Base-by-base conservation (phyloP, 2,113 vertebrate genomes). In the Eleginops maclovinus region DNA sequence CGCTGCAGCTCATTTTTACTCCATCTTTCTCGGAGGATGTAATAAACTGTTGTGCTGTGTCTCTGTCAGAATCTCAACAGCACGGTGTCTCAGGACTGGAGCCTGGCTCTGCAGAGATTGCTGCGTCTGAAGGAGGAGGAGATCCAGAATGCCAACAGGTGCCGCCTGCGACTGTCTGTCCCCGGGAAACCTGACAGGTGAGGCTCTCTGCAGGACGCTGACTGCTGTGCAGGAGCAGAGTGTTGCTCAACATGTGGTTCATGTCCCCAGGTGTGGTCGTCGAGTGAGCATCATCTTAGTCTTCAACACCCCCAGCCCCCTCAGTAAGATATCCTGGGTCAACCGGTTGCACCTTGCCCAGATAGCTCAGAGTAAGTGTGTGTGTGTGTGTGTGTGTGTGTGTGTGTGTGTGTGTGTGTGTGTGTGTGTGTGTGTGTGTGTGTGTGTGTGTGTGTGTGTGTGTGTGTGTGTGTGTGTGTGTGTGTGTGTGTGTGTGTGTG, bases 81-180 rank as follows among this genome's bases (percentile, higher is more conserved):
- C 72, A 82, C 64, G 0, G 84, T 89, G 43, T 87, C 84, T 59
- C 72, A 87, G 55, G 87, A 89, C 63, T 89, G 84, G 87, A 77
- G 75, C 55, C 72, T 79, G 68, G 87, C 87, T 64, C 79, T 89
- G 46, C 84, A 80, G 44, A 77, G 84, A 55, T 84, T 89, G 21
- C 68, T 89, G 54, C 84, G 72, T 24, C 75, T 89, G 19, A 89
- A 89, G 55, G 84, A 87, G 26, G 87, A 89, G 75, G 67, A 84
- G 64, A 87, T 89, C 79, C 87, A 89, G 65, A 84, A 77, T 0
- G 81, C 84, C 64, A 87, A 89, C 75, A 89, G 80, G 61, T 89
- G 84, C 44, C 47, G 61, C 16, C 68, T 89, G 11, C 78, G 72
- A n/a, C 68, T 89, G 59, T 79, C 81, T 8, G 51, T 89, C 17